Evolutionary conservation across 2,888 invertebrate genomes (phyloP).

Genomic region (Drosophila putrida): DNA sequence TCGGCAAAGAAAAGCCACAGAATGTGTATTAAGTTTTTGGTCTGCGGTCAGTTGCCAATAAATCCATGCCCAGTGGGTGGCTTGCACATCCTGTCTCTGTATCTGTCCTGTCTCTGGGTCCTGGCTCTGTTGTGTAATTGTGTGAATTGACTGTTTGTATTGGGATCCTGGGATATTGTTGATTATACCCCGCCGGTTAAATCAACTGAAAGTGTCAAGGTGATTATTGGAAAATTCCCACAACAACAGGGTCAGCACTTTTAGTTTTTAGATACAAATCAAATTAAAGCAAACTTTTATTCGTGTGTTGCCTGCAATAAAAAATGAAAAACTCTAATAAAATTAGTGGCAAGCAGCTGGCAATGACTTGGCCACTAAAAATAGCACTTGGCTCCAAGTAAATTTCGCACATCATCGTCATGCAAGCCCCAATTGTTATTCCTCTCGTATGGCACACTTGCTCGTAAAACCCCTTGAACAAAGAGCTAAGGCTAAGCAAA

Average conservation of each 20-base stretch:
- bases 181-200: constrained; percentile 31
- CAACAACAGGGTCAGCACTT: constrained; percentile 3
- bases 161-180: constrained; percentile 1
- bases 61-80: constrained; percentile 58
- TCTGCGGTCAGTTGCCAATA: constrained; percentile 67
- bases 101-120: constrained; percentile 9
- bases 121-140: constrained; percentile 47
- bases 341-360: constrained; percentile 30
- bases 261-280: constrained; percentile 10
- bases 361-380: constrained; percentile 14
- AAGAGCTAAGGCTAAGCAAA: constrained; percentile 12
- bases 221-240: constrained; percentile 48
- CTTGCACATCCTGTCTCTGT: constrained; percentile 5
- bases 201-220: constrained; percentile 59
- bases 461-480: constrained; percentile 25
- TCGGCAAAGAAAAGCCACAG: constrained; percentile 45
- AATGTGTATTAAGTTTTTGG: constrained; percentile 60
- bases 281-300: constrained; percentile 1
- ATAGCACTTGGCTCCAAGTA: constrained; percentile 4
- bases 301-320: constrained; percentile 3
- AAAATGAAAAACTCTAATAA: constrained; percentile 37
- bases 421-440: constrained; percentile 44
- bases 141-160: constrained; percentile 40
- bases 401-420: constrained; percentile 44
- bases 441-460: constrained; percentile 22